Evolutionary conservation across 2,888 invertebrate species (phyloP).

Genomic region (Baronia brevicornis): DNA sequence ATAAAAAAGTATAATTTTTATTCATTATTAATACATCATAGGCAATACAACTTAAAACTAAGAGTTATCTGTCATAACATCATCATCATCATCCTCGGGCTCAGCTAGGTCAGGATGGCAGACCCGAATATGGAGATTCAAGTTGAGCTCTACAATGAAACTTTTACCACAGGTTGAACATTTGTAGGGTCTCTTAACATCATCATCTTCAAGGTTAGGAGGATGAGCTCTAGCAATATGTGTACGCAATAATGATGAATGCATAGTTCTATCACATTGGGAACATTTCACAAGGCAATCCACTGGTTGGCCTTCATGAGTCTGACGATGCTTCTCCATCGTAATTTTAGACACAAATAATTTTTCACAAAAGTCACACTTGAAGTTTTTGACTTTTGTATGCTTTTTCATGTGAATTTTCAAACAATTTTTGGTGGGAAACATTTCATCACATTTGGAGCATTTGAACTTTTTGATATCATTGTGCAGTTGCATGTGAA

Average conservation of each 20-base stretch:
- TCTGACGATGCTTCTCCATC: conserved; percentile 64
- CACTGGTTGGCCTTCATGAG: conserved; percentile 61
- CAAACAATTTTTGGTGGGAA: conserved; percentile 65
- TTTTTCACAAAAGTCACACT: conserved; percentile 64
- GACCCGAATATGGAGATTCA: conserved; percentile 63
- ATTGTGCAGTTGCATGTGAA: conserved; percentile 68
- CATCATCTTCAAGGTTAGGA: conserved; percentile 47
- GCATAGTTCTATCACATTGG: conserved; percentile 64
- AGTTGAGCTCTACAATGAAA: conserved; percentile 65
- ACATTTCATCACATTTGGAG: conserved; percentile 66
- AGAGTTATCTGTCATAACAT: conserved; percentile 65
- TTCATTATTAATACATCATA: conserved; percentile 40
- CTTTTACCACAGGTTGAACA: conserved; percentile 65
- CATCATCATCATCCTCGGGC: conserved; percentile 66
- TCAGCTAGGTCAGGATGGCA: conserved; percentile 66
- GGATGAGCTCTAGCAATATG: conserved; percentile 59
- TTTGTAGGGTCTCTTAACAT: conserved; percentile 63
- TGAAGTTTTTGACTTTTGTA: conserved; percentile 67
- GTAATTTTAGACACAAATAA: conserved; percentile 66
- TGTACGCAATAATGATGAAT: conserved; percentile 55
- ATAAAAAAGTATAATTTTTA: conserved; percentile 59
- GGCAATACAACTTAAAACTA: conserved; percentile 33
- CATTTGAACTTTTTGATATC: conserved; percentile 69
- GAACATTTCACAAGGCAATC: conserved; percentile 66
- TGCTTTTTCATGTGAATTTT: conserved; percentile 70